Evolutionary conservation across 1,140 invertebrate species (phyloP).

Genomic region (Triops longicaudatus): DNA sequence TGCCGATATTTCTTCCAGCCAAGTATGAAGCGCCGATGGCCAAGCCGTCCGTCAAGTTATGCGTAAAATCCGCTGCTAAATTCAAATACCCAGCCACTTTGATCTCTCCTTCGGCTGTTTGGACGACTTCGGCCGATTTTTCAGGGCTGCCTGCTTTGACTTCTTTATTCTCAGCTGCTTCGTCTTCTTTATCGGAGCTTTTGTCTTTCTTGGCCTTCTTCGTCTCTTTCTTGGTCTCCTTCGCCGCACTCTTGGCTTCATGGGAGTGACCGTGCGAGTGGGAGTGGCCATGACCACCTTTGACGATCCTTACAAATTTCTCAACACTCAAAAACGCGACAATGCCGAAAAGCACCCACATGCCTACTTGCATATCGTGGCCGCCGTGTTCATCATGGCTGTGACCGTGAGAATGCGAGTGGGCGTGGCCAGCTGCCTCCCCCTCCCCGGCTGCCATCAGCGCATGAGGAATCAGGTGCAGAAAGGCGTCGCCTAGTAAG

Average conservation of each 20-base stretch:
- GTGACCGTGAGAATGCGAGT: slow-evolving; percentile 42
- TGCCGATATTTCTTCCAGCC: slow-evolving; percentile 68
- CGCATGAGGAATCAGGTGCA: slow-evolving; percentile 94
- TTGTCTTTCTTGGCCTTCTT: slow-evolving; percentile 32
- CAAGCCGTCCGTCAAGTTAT: slow-evolving; percentile 95
- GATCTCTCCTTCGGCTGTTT: slow-evolving; percentile 49
- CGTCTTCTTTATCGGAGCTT: slow-evolving; percentile 31
- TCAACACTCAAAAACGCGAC: slow-evolving; percentile 84
- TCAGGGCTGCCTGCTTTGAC: slow-evolving; percentile 28
- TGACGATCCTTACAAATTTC: slow-evolving; percentile 82
- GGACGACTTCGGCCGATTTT: neutral
- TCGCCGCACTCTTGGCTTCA: slow-evolving; percentile 30
- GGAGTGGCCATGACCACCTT: slow-evolving; percentile 63
- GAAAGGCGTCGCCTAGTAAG: slow-evolving; percentile 83
- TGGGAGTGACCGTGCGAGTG: slow-evolving; percentile 43
- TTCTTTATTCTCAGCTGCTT: slow-evolving; percentile 33
- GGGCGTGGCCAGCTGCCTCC: slow-evolving; percentile 41
- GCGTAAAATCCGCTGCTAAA: slow-evolving; percentile 86
- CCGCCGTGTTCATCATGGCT: slow-evolving; percentile 40
- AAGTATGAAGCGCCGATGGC: slow-evolving; percentile 95
- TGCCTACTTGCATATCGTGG: slow-evolving; percentile 76
- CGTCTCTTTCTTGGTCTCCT: neutral
- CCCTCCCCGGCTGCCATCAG: slow-evolving; percentile 48
- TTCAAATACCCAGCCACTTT: slow-evolving; percentile 91
- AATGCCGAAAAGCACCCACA: slow-evolving; percentile 84